Evolutionary conservation across 2,113 vertebrate genomes (phyloP).

Genomic region (Scomber japonicus): DNA sequence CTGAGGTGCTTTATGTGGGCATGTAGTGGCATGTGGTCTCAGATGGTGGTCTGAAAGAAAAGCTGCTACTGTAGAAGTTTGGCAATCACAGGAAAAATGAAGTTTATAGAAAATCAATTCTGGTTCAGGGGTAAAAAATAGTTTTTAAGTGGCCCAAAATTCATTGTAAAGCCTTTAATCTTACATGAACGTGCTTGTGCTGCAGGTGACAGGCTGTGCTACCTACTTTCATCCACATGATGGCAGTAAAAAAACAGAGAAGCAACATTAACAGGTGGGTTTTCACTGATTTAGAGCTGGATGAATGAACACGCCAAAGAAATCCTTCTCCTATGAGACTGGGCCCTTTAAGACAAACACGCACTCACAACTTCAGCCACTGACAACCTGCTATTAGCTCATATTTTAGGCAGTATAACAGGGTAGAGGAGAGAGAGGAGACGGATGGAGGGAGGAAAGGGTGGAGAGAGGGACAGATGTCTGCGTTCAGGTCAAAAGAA

Average conservation of each 20-base stretch:
- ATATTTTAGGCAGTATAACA: slow-evolving; percentile 26
- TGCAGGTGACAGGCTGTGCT: background rate
- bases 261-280: background rate
- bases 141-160: background rate
- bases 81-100: background rate
- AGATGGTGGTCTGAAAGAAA: slow-evolving; percentile 22
- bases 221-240: slow-evolving; percentile 14
- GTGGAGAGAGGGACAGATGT: slow-evolving; percentile 9
- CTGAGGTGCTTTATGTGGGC: slow-evolving; percentile 18
- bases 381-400: slow-evolving; percentile 62
- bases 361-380: background rate
- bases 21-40: slow-evolving; percentile 10
- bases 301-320: background rate
- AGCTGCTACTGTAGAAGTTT: background rate
- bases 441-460: slow-evolving; percentile 1
- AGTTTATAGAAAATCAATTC: background rate
- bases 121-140: no score
- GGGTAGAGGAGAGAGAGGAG: slow-evolving; percentile 19
- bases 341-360: background rate
- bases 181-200: fast-evolving
- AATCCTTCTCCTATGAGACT: background rate
- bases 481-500: slow-evolving; percentile 21
- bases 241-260: slow-evolving; percentile 31
- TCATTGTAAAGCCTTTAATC: background rate
- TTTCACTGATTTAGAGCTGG: background rate